These are phyloP conservation scores for Nothoprocta perdicaria DNA, from an alignment of 2,113 vertebrate genomes.

Conservation along the genomic window DNA sequence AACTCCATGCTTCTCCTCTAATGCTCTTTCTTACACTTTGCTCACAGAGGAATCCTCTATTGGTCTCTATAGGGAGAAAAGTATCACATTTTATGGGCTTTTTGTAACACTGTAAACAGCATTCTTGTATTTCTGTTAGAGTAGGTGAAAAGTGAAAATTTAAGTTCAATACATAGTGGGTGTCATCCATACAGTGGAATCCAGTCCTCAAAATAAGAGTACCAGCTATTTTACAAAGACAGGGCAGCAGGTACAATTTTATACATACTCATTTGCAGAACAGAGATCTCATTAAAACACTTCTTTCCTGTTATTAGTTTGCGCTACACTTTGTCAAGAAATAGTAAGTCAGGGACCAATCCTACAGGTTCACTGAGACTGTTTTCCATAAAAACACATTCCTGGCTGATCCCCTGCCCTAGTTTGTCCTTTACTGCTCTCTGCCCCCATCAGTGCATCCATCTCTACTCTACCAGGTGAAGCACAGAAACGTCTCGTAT, in stretches of 20 bases:
- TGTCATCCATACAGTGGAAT: background rate
- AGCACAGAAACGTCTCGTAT: background rate
- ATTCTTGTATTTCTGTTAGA: background rate
- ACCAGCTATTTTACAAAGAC: background rate
- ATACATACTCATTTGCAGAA: background rate
- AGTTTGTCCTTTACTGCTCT: background rate
- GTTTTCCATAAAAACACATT: background rate
- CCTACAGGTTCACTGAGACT: background rate
- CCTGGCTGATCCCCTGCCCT: background rate
- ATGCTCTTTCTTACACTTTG: background rate
- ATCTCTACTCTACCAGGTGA: background rate
- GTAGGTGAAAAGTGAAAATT: background rate
- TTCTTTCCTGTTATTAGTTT: background rate
- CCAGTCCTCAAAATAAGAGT: background rate
- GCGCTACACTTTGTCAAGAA: background rate
- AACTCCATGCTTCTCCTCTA: background rate
- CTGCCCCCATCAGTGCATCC: background rate
- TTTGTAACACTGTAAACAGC: background rate
- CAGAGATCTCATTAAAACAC: background rate
- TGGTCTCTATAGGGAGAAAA: background rate
- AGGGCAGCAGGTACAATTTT: background rate
- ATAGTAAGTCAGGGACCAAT: background rate
- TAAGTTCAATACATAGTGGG: background rate
- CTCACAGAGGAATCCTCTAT: background rate
- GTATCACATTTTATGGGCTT: background rate